A percentile compares a stretch with the other conserved stretches of the same genome.
Conservation (phyloP, 1,140 invertebrate species). For the Drosophila varians region DNA sequence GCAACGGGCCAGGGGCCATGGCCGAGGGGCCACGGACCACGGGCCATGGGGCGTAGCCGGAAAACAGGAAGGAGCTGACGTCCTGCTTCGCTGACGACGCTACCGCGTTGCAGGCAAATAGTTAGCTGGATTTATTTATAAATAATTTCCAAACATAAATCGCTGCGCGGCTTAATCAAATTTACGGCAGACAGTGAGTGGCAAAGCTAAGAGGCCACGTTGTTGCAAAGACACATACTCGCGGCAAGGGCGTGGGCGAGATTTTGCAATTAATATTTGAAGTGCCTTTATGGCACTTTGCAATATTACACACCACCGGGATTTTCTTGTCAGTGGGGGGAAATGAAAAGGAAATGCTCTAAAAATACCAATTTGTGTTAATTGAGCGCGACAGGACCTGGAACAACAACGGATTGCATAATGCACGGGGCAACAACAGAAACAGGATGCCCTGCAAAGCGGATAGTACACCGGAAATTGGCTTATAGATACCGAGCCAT, state of each 20-base stretch:
- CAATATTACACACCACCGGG: no score
- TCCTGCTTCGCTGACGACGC: constrained; percentile 34
- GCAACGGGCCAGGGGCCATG: background rate
- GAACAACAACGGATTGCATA: constrained; percentile 26
- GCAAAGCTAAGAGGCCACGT: background rate
- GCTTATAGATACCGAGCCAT: constrained; percentile 64
- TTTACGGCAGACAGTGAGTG: constrained; percentile 34
- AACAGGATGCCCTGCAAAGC: constrained; percentile 45
- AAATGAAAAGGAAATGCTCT: constrained; percentile 62
- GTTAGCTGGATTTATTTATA: constrained; percentile 75
- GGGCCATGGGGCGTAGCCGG: constrained; percentile 10
- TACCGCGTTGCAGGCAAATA: constrained; percentile 47
- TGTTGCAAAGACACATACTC: background rate
- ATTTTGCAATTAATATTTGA: background rate
- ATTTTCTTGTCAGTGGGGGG: constrained; percentile 9
- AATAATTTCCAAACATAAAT: constrained; percentile 71
- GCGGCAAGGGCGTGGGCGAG: background rate
- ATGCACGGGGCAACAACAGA: constrained; percentile 8
- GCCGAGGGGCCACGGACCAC: no score
- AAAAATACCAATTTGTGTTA: constrained; percentile 65
- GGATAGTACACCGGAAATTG: constrained; percentile 60
- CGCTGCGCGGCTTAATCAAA: constrained; percentile 66
- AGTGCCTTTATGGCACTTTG: background rate
- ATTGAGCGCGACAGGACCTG: constrained; percentile 60
- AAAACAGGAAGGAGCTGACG: constrained; percentile 38